Conservation (phyloP, 1,140 invertebrate species). For the Platyscapa corneri region DNA sequence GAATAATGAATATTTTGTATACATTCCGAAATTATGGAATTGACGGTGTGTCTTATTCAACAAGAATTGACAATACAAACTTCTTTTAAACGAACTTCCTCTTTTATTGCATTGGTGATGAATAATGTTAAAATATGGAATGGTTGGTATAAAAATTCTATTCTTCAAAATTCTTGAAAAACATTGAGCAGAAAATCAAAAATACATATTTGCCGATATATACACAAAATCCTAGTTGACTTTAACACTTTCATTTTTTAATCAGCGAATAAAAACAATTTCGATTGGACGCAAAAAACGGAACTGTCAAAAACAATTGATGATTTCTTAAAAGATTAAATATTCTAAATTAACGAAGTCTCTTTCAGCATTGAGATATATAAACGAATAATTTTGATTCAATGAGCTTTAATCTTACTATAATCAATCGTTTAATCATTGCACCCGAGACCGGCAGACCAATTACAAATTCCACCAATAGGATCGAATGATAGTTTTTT, state of each 20-base stretch:
- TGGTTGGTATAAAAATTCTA: no score
- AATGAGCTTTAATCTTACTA: not conserved
- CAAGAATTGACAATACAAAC: no score
- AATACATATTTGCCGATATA: not conserved
- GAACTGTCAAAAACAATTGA: not conserved
- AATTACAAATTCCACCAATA: conserved; percentile 91
- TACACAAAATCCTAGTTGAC: not conserved
- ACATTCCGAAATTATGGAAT: no score
- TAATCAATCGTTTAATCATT: conserved; percentile 1
- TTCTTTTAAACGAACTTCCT: no score
- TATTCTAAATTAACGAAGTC: not conserved
- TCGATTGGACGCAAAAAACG: not conserved
- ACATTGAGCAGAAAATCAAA: not conserved
- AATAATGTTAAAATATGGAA: no score
- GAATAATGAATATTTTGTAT: no score
- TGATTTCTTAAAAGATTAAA: not conserved
- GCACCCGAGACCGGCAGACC: conserved; percentile 85
- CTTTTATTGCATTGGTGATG: no score
- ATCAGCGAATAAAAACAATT: not conserved
- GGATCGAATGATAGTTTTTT: conserved; percentile 89
- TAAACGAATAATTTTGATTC: not conserved
- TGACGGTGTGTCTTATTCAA: no score
- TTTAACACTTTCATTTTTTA: not conserved
- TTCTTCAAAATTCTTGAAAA: not conserved
- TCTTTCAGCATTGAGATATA: not conserved